phyloP scores from a whole-genome alignment of 1,140 invertebrate genomes.

The Muscidifurax raptorellus region DNA sequence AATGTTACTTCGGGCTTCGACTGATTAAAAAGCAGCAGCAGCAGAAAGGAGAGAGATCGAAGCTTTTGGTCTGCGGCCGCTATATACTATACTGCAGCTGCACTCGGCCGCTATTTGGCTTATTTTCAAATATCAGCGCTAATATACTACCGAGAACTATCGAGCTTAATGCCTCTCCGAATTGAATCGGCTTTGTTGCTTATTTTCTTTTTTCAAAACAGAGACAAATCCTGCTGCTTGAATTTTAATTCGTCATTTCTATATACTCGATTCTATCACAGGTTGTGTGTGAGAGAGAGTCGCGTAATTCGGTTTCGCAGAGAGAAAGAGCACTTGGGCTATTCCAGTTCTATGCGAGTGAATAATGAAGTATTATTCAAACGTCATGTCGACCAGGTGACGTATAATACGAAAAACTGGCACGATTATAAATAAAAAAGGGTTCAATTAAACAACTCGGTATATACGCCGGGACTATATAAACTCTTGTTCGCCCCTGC shows the following conservation, averaged over 20 bases:
- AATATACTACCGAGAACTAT: not conserved
- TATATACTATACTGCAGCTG: not conserved
- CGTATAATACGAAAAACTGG: no score
- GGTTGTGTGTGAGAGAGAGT: no score
- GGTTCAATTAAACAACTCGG: not conserved
- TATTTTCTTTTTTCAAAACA: no score
- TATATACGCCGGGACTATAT: no score
- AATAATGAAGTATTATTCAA: no score
- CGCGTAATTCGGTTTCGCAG: no score
- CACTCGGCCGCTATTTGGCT: slow-evolving; percentile 6
- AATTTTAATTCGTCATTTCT: no score
- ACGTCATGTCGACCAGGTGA: no score
- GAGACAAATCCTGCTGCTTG: no score
- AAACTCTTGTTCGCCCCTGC: not conserved
- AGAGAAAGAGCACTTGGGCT: not conserved
- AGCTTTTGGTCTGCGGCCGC: not conserved
- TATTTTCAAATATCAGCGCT: slow-evolving; percentile 31
- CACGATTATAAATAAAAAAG: not conserved
- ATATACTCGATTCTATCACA: no score
- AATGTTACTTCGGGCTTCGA: slow-evolving; percentile 7
- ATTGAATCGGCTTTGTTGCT: not conserved
- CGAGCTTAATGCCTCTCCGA: slow-evolving; percentile 9
- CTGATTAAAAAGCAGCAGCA: slow-evolving; percentile 26
- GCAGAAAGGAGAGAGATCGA: not conserved
- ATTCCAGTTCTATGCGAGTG: not conserved